Base-by-base conservation (phyloP, 2,113 vertebrate species). In the Megaptera novaeangliae region DNA sequence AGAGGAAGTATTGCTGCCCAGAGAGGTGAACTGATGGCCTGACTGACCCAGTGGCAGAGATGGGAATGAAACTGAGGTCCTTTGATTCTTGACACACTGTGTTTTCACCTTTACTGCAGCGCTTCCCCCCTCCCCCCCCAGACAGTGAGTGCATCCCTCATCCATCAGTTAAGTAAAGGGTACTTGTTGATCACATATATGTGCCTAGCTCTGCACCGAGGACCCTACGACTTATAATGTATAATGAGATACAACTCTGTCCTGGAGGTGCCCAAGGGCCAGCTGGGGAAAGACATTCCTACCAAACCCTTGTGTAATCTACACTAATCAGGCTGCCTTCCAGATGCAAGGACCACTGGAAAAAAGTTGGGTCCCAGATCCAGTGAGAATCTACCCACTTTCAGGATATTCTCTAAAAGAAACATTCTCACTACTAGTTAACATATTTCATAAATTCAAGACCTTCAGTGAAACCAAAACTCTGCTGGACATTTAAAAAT, bases 401-500 rank as follows among this genome's bases (percentile, higher is more conserved):
- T 52, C 44, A 64, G 27, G 18, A 46, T 63, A 68, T 49, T 66
- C 39, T 17, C 13, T 15, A 4, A 41, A 80, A 93, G 55, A 46
- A 52, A 61, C 6, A 36, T 20, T n/a, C 61, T 74, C 44, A 15
- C 20, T 6, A 39, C 36, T 64, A 8, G 27, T 55, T 34, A 87
- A 66, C 31, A 2, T 1, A 31, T 41, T 52, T 72, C 64, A 36
- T 82, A 49, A 71, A 78, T 78, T 87, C n/a, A 80, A 46, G 68
- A 87, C 13, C n/a, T 94, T 36, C 57, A 75, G 59, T n/a, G 88
- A 94, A 75, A 49, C 36, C 64, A 92, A 61, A 71, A 69, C 27
- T 61, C 91, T 17, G 31, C 12, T 21, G 44, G 20, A 64, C 36
- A 72, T 72, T 75, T 55, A 84, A 59, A 96, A 71, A 57, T 44